phyloP scores from a whole-genome alignment of 2,113 vertebrate genomes.

The Alligator mississippiensis region DNA sequence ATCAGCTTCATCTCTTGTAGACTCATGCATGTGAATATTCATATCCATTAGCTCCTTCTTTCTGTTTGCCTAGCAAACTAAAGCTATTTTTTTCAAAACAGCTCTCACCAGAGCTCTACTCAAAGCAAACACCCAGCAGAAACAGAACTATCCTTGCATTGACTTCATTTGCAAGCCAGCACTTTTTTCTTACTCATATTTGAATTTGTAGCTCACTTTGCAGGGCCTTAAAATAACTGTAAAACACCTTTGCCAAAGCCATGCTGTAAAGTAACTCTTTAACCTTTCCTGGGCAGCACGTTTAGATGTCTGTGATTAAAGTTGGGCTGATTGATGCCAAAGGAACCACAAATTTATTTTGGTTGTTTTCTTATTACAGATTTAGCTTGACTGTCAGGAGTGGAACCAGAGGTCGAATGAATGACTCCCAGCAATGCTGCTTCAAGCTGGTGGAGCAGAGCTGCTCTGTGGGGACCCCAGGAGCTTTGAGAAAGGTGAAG shows the following conservation, averaged over 20 bases:
- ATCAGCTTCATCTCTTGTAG: not conserved
- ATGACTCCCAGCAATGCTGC: not conserved
- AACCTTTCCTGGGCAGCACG: rapidly evolving
- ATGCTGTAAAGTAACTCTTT: not conserved
- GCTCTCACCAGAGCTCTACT: not conserved
- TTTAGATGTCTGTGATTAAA: not conserved
- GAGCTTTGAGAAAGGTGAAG: not conserved
- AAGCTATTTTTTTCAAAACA: not conserved
- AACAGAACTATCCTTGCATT: not conserved
- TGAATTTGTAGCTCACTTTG: not conserved
- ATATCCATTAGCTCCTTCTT: not conserved
- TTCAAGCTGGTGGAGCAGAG: not conserved
- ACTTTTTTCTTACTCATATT: not conserved
- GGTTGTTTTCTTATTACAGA: not conserved
- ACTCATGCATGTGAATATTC: not conserved
- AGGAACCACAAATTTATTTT: not conserved
- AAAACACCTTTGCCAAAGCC: not conserved
- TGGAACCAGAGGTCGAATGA: not conserved
- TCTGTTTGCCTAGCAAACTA: not conserved
- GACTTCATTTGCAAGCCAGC: not conserved
- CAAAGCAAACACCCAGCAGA: not conserved
- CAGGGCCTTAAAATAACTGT: not conserved
- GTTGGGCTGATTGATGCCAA: not conserved
- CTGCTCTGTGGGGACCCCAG: not conserved
- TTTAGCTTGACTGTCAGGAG: not conserved